Base-by-base conservation (phyloP, 2,888 invertebrate genomes). In the Eupithecia pulchellata region DNA sequence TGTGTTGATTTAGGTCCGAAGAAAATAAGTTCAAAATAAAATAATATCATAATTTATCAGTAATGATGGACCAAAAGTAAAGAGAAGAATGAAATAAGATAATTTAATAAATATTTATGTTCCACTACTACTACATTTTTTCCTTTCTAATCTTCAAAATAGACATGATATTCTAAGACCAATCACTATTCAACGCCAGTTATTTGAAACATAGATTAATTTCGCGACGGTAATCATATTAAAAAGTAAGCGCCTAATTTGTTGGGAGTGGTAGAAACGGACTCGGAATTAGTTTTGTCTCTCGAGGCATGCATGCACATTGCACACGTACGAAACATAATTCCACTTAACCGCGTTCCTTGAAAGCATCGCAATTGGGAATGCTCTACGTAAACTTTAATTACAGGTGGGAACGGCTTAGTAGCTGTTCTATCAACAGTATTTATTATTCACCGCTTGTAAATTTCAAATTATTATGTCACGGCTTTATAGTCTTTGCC, bases 281-380 rank as follows among this genome's bases (percentile, higher is more conserved):
- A 78, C 78, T 74, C 74, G 66, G 74, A 78, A 81, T 83, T 82
- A 81, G 80, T 79, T 77, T 69, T 76, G 77, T 79, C 73, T 72
- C 72, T 13, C 39, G 71, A 57, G 71, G 68, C 52, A 52, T 32
- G 68, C 42, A 68, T 68, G 78, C 68, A 65, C 66, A 66, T 65
- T 68, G 78, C 68, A 65, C 66, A 66, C 67, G 72, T 68, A 69
- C 60, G 63, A 79, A 81, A 84, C 81, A 84, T 84, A 85, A 86
- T 84, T 86, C 83, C 79, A 79, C 82, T 81, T 82, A 52, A 84
- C 84, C 84, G 76, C 84, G 79, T 77, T 60, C 52, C 69, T 73
- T 64, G 57, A 42, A 60, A 64, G 68, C 60, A 69, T 57, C 57
- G 66, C 73, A 69, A 69, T 68, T 67, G 67, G 73, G 64, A 70